Evolutionary conservation across 2,797 vertebrate genomes (phyloP).

Genomic region (Pseudocheirus occidentalis): DNA sequence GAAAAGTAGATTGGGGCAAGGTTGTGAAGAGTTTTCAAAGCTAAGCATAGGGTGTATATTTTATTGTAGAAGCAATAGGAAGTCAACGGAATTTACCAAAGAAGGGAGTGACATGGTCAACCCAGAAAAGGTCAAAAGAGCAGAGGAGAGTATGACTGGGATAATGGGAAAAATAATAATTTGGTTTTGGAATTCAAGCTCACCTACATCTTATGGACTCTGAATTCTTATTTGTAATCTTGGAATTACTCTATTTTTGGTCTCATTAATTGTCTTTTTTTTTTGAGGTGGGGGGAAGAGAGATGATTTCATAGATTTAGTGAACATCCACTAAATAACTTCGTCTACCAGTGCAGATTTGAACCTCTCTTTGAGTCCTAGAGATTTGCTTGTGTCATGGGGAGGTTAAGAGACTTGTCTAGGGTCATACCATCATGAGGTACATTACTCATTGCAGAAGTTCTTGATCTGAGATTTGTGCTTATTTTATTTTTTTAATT

Average conservation of each 20-base stretch:
- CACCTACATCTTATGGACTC: not conserved
- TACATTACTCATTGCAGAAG: not conserved
- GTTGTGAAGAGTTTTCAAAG: not conserved
- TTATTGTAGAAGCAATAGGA: not conserved
- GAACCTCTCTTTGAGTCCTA: not conserved
- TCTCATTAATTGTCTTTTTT: not conserved
- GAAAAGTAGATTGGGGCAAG: not conserved
- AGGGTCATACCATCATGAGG: not conserved
- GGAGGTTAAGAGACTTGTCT: not conserved
- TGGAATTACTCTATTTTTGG: not conserved
- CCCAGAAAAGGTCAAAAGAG: not conserved
- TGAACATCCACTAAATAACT: not conserved
- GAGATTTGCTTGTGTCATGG: not conserved
- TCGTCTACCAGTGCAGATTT: not conserved
- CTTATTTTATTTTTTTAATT: not conserved
- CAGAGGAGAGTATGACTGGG: not conserved
- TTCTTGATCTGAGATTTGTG: not conserved
- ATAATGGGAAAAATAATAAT: not conserved
- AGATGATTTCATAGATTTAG: not conserved
- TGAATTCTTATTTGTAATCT: not conserved
- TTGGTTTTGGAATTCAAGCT: not conserved
- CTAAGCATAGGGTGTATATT: not conserved
- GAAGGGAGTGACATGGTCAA: not conserved
- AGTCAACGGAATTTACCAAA: not conserved
- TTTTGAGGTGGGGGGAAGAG: too few species aligned